Conservation (phyloP, 1,140 invertebrate species). For the Nilaparvata lugens region DNA sequence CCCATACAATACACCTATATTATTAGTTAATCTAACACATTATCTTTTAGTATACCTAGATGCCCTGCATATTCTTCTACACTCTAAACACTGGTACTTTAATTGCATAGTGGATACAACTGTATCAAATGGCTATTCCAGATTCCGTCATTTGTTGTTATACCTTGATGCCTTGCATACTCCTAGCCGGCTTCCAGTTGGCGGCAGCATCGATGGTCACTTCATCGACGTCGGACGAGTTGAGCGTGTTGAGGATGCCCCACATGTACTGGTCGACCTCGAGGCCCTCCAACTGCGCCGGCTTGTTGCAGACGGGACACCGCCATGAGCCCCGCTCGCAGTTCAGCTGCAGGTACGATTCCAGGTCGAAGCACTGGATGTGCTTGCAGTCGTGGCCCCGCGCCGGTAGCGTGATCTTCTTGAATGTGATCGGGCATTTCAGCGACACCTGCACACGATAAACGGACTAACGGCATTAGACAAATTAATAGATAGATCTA, state of each 20-base stretch:
- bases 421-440: constrained; percentile 95
- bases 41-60: no score
- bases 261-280: constrained; percentile 97
- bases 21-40: no score
- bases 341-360: constrained; percentile 90
- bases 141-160: no score
- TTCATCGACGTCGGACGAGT: constrained; percentile 77
- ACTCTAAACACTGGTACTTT: no score
- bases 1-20: no score
- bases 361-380: constrained; percentile 93
- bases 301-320: constrained; percentile 96
- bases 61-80: no score
- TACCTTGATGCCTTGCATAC: constrained; percentile 43
- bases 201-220: constrained; percentile 88
- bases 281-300: constrained; percentile 83
- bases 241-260: constrained; percentile 79
- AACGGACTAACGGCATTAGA: neutral
- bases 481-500: neutral
- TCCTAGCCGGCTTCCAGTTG: constrained; percentile 83
- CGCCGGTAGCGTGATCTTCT: constrained; percentile 85
- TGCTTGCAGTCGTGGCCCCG: constrained; percentile 93
- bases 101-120: no score
- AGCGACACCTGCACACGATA: constrained; percentile 67
- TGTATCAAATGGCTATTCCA: no score
- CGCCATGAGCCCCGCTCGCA: constrained; percentile 91